Evolutionary conservation across 2,113 vertebrate genomes (phyloP), one percentile per base, ranked within the genome.

Genomic region (Sula dactylatra): DNA sequence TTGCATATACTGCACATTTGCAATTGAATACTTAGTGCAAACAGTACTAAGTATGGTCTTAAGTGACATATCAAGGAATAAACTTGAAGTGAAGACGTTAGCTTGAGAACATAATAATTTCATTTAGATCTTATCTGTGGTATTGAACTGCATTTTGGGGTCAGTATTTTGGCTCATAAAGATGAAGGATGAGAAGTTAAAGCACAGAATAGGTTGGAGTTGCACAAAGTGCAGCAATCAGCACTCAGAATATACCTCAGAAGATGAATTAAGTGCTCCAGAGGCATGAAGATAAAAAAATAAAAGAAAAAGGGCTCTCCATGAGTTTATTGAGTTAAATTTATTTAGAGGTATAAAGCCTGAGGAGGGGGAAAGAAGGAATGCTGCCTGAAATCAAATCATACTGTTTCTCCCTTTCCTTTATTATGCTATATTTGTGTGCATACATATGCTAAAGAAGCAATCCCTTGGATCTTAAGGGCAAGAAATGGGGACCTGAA

Each of bases 401-500:
- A 36, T 34, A 26, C 47, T 67, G 32, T 71, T 67, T 83, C 72
- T 89, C 82, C 80, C 80, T 83, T 55, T 55, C 71, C 72, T 88
- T 79, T 73, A 52, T 71, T 32, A 73, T 66, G 64, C 76, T 74
- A 3, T 86, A 73, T 54, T 9, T 80, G 62, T 73, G 79, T 65
- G 76, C 84, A 80, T 62, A 86, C 1, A 0, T 74, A 86, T 83
- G 71, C 80, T 86, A 95, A 86, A 79, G 90, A 62, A 93, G 85
- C 80, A 90, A 59, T 94, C 47, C 69, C 83, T 86, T 64, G 92
- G 86, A 81, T 95, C 72, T 86, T 84, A 95, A 62, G 86, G 95
- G 69, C 4, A 77, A 91, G 82, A 95, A 95, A 96, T 74, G 73
- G 82, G 92, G 77, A 97, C 96, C 96, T 97, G 95, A 84, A 97